Evolutionary conservation across 2,797 vertebrate species (phyloP), one percentile per base, ranked within the genome.

Genomic region (Tokudaia tokunoshimensis): DNA sequence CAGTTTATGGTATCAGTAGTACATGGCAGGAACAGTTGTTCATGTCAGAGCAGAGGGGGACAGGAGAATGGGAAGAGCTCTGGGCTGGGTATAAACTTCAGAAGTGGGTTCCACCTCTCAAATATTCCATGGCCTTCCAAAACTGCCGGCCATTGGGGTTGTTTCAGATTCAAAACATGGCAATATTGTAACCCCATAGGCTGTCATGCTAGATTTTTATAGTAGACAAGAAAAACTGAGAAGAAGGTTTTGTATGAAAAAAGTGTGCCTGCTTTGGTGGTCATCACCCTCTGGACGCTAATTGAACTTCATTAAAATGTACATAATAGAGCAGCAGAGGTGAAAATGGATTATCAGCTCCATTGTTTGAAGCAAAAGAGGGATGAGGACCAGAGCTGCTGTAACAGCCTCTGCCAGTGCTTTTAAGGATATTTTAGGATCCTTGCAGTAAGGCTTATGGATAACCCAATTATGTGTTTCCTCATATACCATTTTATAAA

Each of bases 321-420:
- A n/a, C 41, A 87, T 89, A 92, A 44, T 6, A 96, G 10, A 89
- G 31, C 31, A 82, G 24, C n/a, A 88, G 72, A 44, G 87, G 26
- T 65, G 15, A 29, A 29, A 91, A 80, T 52, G 14, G 80, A 74
- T 44, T 76, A 78, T 57, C 79, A 44, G 81, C 31, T 26, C 24
- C 87, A 1, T 12, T 81, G 6, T 76, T 96, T 22, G 31, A 84
- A 88, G 75, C 90, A 76, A 92, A 94, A 86, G 59, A 83, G 57
- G 92, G 52, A 76, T 65, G n/a, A 31, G 82, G 29, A 80, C 22
- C 26, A 59, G 72, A 74, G 74, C 82, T 41, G 57, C 72, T 83
- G 65, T 96, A 59, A 94, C 15, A 80, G 12, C 1, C 80, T 34
- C 59, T 90, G 11, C 74, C 10, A 59, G 13, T 81, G 37, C 67